Evolutionary conservation across 2,113 vertebrate species (phyloP).

Genomic region (Zapornia atra): DNA sequence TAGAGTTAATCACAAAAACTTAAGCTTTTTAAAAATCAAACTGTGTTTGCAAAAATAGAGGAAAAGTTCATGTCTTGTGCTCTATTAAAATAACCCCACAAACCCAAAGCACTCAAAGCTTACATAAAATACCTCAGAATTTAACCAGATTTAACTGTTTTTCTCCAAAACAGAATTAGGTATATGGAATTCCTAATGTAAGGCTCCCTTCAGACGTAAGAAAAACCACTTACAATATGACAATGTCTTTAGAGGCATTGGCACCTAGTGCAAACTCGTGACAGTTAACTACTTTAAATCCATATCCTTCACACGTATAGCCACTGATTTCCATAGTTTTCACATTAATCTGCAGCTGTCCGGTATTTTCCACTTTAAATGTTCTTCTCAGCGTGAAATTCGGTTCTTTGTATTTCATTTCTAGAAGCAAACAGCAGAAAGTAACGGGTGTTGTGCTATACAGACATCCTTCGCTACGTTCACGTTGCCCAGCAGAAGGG

Average conservation of each 20-base stretch:
- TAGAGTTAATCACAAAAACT: background rate
- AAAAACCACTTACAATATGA: conserved; percentile 88
- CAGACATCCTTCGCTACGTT: background rate
- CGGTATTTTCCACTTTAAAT: conserved; percentile 94
- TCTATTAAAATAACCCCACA: background rate
- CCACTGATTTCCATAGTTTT: conserved; percentile 91
- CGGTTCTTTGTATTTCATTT: conserved; percentile 89
- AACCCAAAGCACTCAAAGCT: background rate
- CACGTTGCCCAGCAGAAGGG: background rate
- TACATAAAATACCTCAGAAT: background rate
- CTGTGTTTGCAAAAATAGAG: background rate
- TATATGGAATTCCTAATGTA: background rate
- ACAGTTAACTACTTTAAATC: conserved; percentile 98
- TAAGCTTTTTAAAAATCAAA: background rate
- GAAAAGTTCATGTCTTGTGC: background rate
- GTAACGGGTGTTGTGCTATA: background rate
- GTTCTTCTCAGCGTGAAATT: conserved; percentile 93
- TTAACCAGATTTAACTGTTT: background rate
- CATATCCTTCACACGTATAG: conserved; percentile 92
- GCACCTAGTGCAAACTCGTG: conserved; percentile 93
- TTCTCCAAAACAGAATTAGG: background rate
- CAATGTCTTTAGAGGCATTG: conserved; percentile 93
- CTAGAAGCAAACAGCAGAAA: conserved; percentile 68
- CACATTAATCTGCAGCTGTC: conserved; percentile 89
- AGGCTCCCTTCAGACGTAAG: background rate